phyloP scores from a whole-genome alignment of 2,113 vertebrate genomes.

The Cettia cetti region DNA sequence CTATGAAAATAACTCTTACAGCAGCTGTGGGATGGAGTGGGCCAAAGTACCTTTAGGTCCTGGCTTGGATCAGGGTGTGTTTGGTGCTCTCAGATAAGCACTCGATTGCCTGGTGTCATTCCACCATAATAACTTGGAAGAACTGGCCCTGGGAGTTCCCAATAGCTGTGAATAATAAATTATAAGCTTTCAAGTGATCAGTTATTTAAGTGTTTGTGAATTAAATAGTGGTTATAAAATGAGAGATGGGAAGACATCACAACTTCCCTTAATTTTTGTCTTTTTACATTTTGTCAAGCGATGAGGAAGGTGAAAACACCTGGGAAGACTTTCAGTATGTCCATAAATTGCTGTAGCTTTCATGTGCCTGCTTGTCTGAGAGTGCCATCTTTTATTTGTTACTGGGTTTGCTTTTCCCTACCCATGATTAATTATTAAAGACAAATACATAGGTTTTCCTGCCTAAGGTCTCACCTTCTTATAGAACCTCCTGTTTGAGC shows the following conservation, averaged over 20 bases:
- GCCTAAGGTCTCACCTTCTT: neutral
- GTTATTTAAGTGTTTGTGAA: neutral
- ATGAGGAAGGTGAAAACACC: neutral
- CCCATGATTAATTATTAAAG: neutral
- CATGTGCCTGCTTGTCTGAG: neutral
- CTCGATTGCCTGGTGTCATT: constrained; percentile 27
- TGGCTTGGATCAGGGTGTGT: constrained; percentile 12
- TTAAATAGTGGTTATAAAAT: neutral
- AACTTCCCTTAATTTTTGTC: neutral
- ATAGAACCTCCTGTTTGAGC: neutral
- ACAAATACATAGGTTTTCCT: neutral
- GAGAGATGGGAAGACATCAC: neutral
- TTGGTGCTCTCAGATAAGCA: neutral
- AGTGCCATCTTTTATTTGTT: neutral
- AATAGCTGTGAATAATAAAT: neutral
- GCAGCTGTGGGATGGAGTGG: constrained; percentile 30
- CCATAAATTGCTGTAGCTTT: neutral
- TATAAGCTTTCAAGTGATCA: neutral
- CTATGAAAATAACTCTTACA: constrained; percentile 36
- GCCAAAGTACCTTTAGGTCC: constrained; percentile 48
- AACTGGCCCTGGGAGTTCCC: constrained; percentile 1
- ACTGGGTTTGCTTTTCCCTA: neutral
- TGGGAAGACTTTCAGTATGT: neutral
- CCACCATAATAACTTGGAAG: neutral
- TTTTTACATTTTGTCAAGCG: neutral